Base-by-base conservation (phyloP, 2,888 invertebrate species). In the Oscheius sp. region DNA sequence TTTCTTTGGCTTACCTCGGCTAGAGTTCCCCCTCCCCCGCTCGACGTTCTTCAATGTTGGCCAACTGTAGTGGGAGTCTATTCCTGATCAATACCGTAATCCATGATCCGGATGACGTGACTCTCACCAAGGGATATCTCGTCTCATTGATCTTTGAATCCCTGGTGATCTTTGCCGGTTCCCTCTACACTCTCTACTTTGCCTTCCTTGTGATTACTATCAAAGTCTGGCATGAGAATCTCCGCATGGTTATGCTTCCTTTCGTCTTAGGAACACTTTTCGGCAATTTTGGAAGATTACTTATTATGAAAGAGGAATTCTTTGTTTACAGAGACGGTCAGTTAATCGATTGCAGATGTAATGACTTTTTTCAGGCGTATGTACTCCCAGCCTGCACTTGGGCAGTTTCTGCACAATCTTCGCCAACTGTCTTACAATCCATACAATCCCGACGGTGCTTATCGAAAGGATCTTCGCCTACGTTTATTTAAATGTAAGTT, bases 111-210 rank as follows among this genome's bases (percentile, higher is more conserved):
- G 5, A n/a, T n/a, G 45, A 61, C n/a, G n/a, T 61, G 2, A 41
- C 43, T 13, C n/a, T 18, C 43, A 43, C 21, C 21, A n/a, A 41
- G 1, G 21, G n/a, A n/a, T 41, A 41, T 21, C 41, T 41, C 43
- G 3, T 41, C 0, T 41, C 23, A 18, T 21, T 21, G 12, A 5
- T 43, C 16, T 5, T 61, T 6, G 61, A 61, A 43, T 61, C 3
- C 41, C 9, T 61, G 1, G 18, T 61, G 1, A 7, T 61, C 43
- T 12, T 41, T 21, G 12, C 41, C 18, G 43, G 43, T 5, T n/a
- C 23, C 21, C 41, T 61, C 43, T 61, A 43, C n/a, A 41, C 43
- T 43, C 41, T 61, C 43, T 61, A 43, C 23, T 61, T 61, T 23
- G n/a, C n/a, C 43, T 43, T 18, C 43, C 12, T 61, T 1, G 43